Conservation (phyloP, 2,113 vertebrate genomes). For the Naja naja region DNA sequence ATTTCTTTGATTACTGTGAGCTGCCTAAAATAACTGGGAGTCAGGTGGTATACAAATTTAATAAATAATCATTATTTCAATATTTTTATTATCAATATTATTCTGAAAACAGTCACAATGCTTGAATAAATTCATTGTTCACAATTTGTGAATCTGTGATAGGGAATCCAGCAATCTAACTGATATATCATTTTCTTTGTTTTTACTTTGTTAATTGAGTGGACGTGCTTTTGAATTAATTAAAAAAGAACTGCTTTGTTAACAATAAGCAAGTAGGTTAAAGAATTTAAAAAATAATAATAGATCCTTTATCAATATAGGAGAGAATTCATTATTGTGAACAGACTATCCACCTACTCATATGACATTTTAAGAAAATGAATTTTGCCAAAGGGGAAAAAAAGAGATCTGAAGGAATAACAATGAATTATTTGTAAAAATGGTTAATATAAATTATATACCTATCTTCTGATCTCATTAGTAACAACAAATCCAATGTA, state of each 20-base stretch:
- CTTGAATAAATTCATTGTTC: neutral
- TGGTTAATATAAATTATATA: neutral
- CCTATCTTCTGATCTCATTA: neutral
- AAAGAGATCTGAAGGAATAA: slow-evolving; percentile 1
- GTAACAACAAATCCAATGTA: neutral
- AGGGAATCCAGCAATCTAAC: neutral
- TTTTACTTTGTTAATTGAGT: neutral
- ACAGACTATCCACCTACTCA: neutral
- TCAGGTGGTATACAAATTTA: neutral
- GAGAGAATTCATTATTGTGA: neutral
- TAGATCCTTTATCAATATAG: neutral
- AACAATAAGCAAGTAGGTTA: neutral
- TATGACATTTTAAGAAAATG: neutral
- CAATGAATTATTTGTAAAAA: neutral
- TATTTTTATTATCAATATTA: neutral
- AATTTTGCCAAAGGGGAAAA: neutral
- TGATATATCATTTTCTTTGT: neutral
- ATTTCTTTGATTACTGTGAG: neutral
- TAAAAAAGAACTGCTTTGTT: neutral
- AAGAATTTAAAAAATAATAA: too few relatives aligned
- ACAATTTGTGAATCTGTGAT: neutral
- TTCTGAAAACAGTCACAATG: neutral
- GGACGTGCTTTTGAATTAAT: neutral
- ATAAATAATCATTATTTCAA: neutral
- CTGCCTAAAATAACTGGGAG: neutral